Evolutionary conservation across 2,113 vertebrate species (phyloP).

Genomic region (Junco hyemalis): DNA sequence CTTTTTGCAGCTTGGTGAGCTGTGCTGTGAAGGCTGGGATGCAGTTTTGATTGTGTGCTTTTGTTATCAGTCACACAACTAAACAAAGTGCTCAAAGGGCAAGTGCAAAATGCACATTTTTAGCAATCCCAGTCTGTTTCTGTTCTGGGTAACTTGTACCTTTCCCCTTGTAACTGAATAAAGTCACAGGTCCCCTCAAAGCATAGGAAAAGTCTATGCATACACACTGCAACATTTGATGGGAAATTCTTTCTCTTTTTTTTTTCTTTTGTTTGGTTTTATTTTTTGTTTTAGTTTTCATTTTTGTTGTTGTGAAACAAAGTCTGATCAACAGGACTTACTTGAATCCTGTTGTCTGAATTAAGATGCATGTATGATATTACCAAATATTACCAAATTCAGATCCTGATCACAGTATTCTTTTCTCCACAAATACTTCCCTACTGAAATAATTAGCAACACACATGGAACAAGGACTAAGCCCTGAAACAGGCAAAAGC

Average conservation of each 20-base stretch:
- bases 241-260: not conserved
- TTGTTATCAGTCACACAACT: not conserved
- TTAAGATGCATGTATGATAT: not conserved
- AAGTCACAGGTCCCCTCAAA: not conserved
- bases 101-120: not conserved
- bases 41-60: slow-evolving; percentile 17
- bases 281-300: not conserved
- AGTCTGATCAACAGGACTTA: not conserved
- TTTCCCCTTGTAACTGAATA: not conserved
- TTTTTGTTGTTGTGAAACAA: not conserved
- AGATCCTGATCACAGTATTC: not conserved
- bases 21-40: slow-evolving; percentile 28
- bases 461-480: not conserved
- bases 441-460: not conserved
- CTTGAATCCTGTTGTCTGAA: not conserved
- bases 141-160: not conserved
- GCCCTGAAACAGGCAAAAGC: not conserved
- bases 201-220: not conserved
- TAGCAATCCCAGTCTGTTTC: not conserved
- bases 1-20: slow-evolving; percentile 65
- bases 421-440: not conserved
- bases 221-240: not conserved
- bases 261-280: too few species aligned
- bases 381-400: not conserved
- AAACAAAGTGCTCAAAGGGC: not conserved